Percentiles rank a stretch among this genome's conserved stretches.
phyloP scores from a whole-genome alignment of 2,888 invertebrate species.

The Vannuccia rotundouncinata region DNA sequence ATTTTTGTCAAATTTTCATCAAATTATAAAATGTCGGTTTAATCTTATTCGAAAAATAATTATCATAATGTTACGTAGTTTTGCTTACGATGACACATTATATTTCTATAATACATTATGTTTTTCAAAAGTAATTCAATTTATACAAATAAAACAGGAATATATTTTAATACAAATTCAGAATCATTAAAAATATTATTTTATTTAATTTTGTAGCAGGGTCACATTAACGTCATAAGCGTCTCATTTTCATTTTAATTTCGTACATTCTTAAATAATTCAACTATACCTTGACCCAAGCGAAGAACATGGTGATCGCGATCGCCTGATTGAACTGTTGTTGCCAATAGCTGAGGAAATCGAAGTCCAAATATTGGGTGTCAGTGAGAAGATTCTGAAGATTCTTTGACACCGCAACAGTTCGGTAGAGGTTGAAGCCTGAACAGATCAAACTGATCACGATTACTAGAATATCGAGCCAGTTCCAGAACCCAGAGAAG shows the following conservation, averaged over 20 bases:
- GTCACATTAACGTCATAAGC: neutral
- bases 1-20: too few species aligned
- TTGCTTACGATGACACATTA: too few species aligned
- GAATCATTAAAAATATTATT: neutral
- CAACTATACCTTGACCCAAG: slow-evolving; percentile 66
- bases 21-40: too few species aligned
- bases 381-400: slow-evolving; percentile 55
- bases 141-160: too few species aligned
- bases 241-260: neutral
- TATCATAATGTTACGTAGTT: too few species aligned
- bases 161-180: neutral
- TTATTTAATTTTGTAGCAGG: neutral
- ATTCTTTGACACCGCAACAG: slow-evolving; percentile 53
- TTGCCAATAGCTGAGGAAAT: slow-evolving; percentile 62
- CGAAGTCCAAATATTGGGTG: slow-evolving; percentile 62
- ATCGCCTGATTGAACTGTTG: slow-evolving; percentile 62
- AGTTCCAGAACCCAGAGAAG: slow-evolving; percentile 63
- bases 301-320: slow-evolving; percentile 64
- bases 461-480: slow-evolving; percentile 63
- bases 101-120: too few species aligned
- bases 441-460: slow-evolving; percentile 58
- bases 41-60: too few species aligned
- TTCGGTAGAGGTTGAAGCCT: slow-evolving; percentile 59
- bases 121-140: too few species aligned
- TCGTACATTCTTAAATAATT: neutral